Base-by-base conservation (phyloP, 1,140 invertebrate genomes). In the Meloidogyne exigua region DNA sequence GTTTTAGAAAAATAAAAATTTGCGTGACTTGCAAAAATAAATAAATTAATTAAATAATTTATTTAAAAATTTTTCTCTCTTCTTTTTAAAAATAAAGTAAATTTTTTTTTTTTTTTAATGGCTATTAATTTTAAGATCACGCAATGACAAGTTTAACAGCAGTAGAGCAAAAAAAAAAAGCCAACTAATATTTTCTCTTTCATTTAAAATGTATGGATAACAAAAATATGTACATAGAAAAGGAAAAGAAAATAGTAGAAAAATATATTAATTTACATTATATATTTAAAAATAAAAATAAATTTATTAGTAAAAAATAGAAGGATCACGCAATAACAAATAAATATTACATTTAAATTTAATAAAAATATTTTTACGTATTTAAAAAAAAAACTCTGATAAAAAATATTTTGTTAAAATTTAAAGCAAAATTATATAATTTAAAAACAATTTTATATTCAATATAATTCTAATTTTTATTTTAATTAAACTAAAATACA, bases 141-240 rank as follows among this genome's bases (percentile, higher is more conserved):
- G 49, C 49, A 39, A 39, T 39, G 36, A 39, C 36, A 39, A 39
- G 36, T 39, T 39, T 39, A 39, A 10, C n/a, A 32, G 28, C 7
- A 3, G 28, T 32, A 32, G 10, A 39, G 9, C 10, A 39, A 39
- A 9, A 10, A 39, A 39, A 7, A 39, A 39, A 39, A 10, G 36
- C 36, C 9, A 39, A 10, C 9, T 39, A 39, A 3, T 32, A 9
- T 39, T 9, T 39, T 39, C 10, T 39, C 3, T 39, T 39, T 39
- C n/a, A 57, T 57, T 57, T 57, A n/a, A 57, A 57, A 57, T 57
- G 13, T 57, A 57, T 57, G n/a, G 49, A 57, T n/a, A n/a, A n/a
- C n/a, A n/a, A 12, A 57, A 57, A 57, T n/a, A 57, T 57, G 10
- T 39, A 39, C 7, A 49, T 18, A 15, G 18, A 21, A n/a, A 57